Evolutionary conservation across 2,113 vertebrate species (phyloP).

Genomic region (Triplophysa siluroides): DNA sequence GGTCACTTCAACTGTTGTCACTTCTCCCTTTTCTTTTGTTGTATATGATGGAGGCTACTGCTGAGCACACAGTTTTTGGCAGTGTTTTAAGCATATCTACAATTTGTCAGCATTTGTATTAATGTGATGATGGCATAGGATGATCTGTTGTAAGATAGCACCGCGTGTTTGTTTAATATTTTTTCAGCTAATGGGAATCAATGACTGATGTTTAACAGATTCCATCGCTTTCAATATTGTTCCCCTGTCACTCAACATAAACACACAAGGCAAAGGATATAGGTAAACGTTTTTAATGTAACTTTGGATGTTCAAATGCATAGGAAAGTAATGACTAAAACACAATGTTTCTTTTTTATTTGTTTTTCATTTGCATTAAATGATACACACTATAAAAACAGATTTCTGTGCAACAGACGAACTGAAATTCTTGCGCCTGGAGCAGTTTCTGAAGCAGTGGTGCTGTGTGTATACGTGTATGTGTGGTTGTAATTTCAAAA

Average conservation of each 20-base stretch:
- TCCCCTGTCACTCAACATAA: not conserved
- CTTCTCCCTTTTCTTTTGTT: conserved; percentile 1
- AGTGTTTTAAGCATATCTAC: not conserved
- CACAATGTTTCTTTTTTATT: not conserved
- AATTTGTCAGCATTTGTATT: conserved; percentile 29
- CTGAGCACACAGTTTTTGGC: conserved; percentile 2
- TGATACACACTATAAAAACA: not conserved
- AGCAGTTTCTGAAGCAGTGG: not conserved
- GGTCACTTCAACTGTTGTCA: conserved; percentile 12
- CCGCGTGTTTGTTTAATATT: not conserved
- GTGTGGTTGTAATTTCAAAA: conserved; percentile 12
- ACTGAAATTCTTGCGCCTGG: conserved; percentile 13
- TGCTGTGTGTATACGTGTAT: not conserved
- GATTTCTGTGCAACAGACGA: not conserved
- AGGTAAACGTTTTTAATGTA: not conserved
- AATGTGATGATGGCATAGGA: not conserved
- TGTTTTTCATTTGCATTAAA: not conserved
- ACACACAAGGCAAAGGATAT: not conserved
- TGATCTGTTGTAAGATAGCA: not conserved
- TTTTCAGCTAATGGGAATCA: not conserved
- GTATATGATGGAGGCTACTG: not conserved
- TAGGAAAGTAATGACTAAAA: not conserved
- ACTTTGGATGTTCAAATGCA: not conserved
- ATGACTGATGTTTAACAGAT: conserved; percentile 70
- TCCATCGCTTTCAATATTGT: conserved; percentile 56